These are phyloP conservation scores for Rhipidura dahli DNA, from an alignment of 2,113 vertebrate species.

Conservation along the genomic window DNA sequence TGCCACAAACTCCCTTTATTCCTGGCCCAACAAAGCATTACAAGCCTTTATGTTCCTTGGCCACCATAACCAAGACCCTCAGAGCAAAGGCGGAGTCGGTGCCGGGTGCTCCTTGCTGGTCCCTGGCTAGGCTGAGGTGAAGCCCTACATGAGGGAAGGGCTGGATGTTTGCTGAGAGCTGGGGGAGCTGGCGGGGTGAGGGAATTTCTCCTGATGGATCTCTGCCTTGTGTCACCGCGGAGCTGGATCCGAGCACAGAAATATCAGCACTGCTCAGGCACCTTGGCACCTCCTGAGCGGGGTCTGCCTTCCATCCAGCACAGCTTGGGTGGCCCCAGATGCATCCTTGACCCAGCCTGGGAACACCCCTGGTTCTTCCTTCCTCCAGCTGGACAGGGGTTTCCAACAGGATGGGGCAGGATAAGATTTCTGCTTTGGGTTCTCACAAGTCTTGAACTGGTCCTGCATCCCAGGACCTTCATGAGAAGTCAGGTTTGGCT, in stretches of 20 bases:
- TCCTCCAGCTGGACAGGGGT: background rate
- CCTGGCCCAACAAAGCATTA: background rate
- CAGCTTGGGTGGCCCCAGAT: background rate
- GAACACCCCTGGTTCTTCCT: background rate
- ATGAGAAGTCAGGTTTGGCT: background rate
- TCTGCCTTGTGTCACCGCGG: background rate
- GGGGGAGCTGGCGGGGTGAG: background rate
- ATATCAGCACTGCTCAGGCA: background rate
- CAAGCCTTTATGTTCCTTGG: conserved; percentile 39
- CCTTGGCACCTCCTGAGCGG: background rate
- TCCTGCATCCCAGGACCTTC: background rate
- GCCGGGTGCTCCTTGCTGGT: background rate
- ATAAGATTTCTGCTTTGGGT: background rate
- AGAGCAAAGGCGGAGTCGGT: background rate
- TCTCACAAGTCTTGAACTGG: background rate
- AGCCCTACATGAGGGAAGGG: background rate
- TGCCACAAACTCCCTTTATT: conserved; percentile 17
- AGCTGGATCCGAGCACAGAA: background rate
- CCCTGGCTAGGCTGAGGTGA: background rate
- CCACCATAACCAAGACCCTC: background rate
- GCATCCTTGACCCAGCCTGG: background rate
- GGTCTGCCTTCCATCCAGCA: background rate
- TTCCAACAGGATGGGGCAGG: background rate
- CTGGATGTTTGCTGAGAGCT: background rate
- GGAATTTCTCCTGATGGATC: background rate